Percentiles rank a stretch among this genome's conserved stretches.
Evolutionary conservation across 2,888 invertebrate genomes (phyloP).

Genomic region (Spatulosminthurus flaviceps): DNA sequence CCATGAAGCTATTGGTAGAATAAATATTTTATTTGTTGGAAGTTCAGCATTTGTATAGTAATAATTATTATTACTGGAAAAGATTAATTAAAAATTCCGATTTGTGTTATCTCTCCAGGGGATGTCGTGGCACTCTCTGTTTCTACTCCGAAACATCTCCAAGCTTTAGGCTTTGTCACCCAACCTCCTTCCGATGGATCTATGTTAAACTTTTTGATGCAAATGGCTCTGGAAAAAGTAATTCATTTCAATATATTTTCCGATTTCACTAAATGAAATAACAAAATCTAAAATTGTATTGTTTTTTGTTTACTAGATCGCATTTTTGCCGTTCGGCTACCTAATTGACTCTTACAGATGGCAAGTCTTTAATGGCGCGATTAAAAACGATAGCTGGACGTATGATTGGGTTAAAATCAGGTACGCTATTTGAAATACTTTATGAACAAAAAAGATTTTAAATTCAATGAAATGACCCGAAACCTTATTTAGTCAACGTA

Average conservation of each 20-base stretch:
- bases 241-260: not conserved
- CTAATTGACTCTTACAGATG: constrained; percentile 77
- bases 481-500: too few relatives aligned
- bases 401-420: constrained; percentile 75
- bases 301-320: too few relatives aligned
- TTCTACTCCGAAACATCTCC: constrained; percentile 76
- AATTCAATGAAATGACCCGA: too few relatives aligned
- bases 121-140: constrained; percentile 82
- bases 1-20: constrained; percentile 31
- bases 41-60: too few relatives aligned
- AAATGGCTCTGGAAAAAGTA: constrained; percentile 78
- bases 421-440: too few relatives aligned
- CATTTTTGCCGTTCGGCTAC: constrained; percentile 77
- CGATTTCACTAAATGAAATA: too few relatives aligned
- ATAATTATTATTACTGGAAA: too few relatives aligned
- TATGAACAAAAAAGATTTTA: too few relatives aligned
- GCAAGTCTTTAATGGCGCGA: constrained; percentile 74
- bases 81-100: too few relatives aligned
- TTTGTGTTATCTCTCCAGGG: constrained; percentile 70
- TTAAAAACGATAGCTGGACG: constrained; percentile 72
- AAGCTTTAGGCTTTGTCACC: constrained; percentile 74
- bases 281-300: too few relatives aligned
- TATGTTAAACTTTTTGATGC: constrained; percentile 80
- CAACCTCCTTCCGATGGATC: constrained; percentile 68
- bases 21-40: not conserved